Evolutionary conservation across 2,888 invertebrate species (phyloP).

Genomic region (Dione juno): DNA sequence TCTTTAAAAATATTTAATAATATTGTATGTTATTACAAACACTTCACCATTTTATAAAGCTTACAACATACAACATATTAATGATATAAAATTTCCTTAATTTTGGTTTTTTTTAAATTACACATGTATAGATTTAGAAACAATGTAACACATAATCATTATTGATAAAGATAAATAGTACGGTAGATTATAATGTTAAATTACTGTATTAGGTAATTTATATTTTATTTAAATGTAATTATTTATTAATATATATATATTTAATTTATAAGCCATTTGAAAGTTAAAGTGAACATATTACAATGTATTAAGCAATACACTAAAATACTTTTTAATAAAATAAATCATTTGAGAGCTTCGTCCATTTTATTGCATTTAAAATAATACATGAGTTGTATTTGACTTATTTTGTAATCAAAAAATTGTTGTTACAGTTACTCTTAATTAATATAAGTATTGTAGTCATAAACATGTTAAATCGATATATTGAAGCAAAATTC

Average conservation of each 20-base stretch:
- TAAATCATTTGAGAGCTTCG: conserved; percentile 2
- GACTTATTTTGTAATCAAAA: background rate
- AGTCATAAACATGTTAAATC: conserved; percentile 1
- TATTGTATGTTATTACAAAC: too few relatives aligned
- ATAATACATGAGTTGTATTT: conserved; percentile 4
- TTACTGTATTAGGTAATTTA: background rate
- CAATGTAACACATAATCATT: background rate
- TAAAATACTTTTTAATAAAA: background rate
- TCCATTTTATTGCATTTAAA: conserved; percentile 18
- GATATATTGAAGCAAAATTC: background rate
- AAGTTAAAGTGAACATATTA: background rate
- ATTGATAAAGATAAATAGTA: background rate
- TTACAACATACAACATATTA: too few relatives aligned
- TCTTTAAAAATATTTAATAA: too few relatives aligned
- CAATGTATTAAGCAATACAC: background rate
- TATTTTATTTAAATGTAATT: conserved; percentile 2
- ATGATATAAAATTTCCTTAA: too few relatives aligned
- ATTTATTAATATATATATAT: background rate
- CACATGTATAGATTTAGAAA: background rate
- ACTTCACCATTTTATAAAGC: too few relatives aligned
- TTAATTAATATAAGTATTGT: background rate
- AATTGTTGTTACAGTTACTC: conserved; percentile 1
- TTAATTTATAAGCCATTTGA: background rate
- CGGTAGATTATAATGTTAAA: background rate
- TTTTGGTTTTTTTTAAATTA: too few relatives aligned